Percentiles rank a stretch among this genome's conserved stretches.
These are phyloP conservation scores for Patagioenas fasciata DNA, from an alignment of 2,113 vertebrate genomes.

Conservation along the genomic window DNA sequence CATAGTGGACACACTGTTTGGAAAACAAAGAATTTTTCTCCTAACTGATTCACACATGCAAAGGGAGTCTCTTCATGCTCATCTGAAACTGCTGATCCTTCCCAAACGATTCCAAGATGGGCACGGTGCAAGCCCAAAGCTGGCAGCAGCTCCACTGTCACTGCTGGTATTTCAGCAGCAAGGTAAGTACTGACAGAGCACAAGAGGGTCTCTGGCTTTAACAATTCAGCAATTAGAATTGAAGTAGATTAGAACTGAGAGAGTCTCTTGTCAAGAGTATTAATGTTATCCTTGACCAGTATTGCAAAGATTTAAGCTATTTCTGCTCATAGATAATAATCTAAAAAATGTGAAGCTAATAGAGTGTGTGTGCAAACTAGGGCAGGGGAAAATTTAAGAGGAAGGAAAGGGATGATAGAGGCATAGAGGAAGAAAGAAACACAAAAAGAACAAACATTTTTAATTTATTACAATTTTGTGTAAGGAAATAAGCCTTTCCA, in stretches of 20 bases:
- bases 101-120: background rate
- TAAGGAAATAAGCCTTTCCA: constrained; percentile 11
- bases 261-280: background rate
- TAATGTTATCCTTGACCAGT: constrained; percentile 53
- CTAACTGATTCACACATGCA: background rate
- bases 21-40: background rate
- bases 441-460: background rate
- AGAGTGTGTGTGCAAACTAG: background rate
- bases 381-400: background rate
- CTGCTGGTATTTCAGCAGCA: background rate
- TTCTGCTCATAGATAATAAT: constrained; percentile 28
- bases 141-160: background rate
- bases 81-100: background rate
- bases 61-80: background rate
- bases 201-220: background rate
- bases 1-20: background rate
- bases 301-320: constrained; percentile 11
- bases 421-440: background rate
- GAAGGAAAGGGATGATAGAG: background rate
- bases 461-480: background rate
- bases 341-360: constrained; percentile 19
- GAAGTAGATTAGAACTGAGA: constrained; percentile 40
- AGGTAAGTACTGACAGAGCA: background rate
- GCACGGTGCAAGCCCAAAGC: background rate
- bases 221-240: constrained; percentile 12